Evolutionary conservation across 2,888 invertebrate species (phyloP), one percentile per base, ranked within the genome.

Genomic region (Patella ulyssiponensis): DNA sequence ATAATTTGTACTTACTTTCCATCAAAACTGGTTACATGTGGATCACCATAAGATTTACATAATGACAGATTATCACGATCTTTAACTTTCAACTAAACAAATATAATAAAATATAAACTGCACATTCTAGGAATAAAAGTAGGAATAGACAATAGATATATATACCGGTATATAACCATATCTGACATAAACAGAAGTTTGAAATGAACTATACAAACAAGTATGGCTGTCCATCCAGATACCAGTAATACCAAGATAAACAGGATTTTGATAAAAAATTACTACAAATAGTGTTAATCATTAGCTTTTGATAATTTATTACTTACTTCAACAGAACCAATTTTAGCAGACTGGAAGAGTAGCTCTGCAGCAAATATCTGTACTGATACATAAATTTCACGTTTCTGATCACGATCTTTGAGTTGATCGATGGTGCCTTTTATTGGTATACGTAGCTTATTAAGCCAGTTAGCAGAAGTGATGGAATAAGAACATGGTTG

Each of bases 11-110:
- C 88, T 85, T 83, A 89, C 89, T 82, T 83, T 58, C 82, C 83
- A 82, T 89, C 88, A 79, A 86, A 88, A 14, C 87, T 86, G 3
- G 74, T 80, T 33, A 85, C 75, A 64, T 85, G 84, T 9, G 86
- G 86, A 71, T 85, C 87, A 56, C 87, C 87, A 2, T 81, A 77
- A n/a, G 86, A 78, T 2, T 78, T 72, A 75, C 89, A 89, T 7
- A 77, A 54, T 51, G 84, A 83, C 58, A 83, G 82, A 20, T 83
- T 53, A 77, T 85, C 80, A 82, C 82, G 72, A 77, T 85, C 85
- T 53, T 79, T 80, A 15, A 85, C 76, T n/a, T 58, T 77, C 72
- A 85, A 76, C 84, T 84, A 76, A 27, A 77, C 52, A 75, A 76
- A 17, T 11, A n/a, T 44, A 44, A 44, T 33, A 7, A 44, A 44